Evolutionary conservation across 2,113 vertebrate species (phyloP).

Genomic region (Sorex fumeus): DNA sequence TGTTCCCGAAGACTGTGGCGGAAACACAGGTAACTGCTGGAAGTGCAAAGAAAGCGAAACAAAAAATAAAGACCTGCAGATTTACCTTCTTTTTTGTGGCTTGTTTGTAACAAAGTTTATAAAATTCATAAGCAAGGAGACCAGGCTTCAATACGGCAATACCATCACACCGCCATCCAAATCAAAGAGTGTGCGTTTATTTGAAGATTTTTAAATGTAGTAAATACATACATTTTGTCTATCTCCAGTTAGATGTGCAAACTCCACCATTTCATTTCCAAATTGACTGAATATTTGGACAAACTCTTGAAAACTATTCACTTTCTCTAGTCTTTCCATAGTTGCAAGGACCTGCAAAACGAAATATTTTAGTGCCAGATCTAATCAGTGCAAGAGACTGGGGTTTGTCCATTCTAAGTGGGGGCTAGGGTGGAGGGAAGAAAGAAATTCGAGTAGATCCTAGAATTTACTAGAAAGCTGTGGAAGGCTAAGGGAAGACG

Average conservation of each 20-base stretch:
- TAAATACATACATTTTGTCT: slow-evolving; percentile 95
- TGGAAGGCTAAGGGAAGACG: background rate
- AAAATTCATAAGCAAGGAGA: slow-evolving; percentile 50
- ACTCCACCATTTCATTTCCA: slow-evolving; percentile 99
- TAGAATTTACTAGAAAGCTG: background rate
- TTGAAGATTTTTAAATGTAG: background rate
- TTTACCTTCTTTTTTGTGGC: background rate
- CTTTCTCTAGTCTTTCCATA: slow-evolving; percentile 97
- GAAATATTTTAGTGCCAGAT: slow-evolving; percentile 35
- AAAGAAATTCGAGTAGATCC: background rate
- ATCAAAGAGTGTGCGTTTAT: background rate
- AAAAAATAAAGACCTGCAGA: background rate
- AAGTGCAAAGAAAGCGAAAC: background rate
- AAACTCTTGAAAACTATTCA: slow-evolving; percentile 99
- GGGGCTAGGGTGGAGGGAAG: background rate
- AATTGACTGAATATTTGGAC: slow-evolving; percentile 99
- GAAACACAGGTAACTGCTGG: background rate
- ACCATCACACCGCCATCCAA: background rate
- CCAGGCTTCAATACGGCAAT: slow-evolving; percentile 16
- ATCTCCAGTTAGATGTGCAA: slow-evolving; percentile 98
- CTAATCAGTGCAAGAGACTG: background rate
- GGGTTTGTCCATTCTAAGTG: background rate
- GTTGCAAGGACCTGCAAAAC: slow-evolving; percentile 95
- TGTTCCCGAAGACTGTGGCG: background rate
- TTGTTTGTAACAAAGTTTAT: slow-evolving; percentile 19